Base-by-base conservation (phyloP, 1,140 invertebrate genomes). In the Bombyx mori region DNA sequence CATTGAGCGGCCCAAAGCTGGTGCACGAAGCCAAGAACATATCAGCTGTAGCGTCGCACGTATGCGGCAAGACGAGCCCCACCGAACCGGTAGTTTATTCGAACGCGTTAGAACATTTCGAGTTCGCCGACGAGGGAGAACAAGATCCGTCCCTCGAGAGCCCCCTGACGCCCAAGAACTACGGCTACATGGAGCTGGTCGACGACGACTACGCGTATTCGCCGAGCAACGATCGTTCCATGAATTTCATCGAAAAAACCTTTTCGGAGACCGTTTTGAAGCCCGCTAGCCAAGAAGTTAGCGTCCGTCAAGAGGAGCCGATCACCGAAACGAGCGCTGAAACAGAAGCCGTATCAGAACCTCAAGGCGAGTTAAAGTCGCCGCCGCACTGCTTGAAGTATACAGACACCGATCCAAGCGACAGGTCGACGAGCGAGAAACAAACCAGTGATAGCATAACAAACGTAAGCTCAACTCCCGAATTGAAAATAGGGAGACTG, bases 161-260 rank as follows among this genome's bases (percentile, higher is more conserved):
- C 1, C 74, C 77, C 1, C 51, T 55, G 0, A 75, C 77, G 6
- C 83, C 76, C 26, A 66, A 66, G 6, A 86, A 86, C 56, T 73
- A 79, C 50, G 83, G 83, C 4, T 86, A 81, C 53, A 85, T 86
- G 79, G 82, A 85, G 54, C 60, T 87, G 4, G 83, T 88, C 18
- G 86, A 86, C 55, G 75, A 86, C 12, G 78, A 86, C 18, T 77
- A 77, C 54, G 75, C 79, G 1, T 84, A 83, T 57, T 80, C 78
- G 1, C 73, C 76, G 12, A 70, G 65, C 48, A 88, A 88, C 58
- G 87, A 89, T 66, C 73, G 86, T 48, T 88, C 87, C 9, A 88
- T 90, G 61, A 89, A 90, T 66, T 91, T 90, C 58, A 90, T 91
- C 44, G 90, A 90, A 65, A 67, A 78, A 62, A 76, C 62, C 48